Percentiles rank a stretch among this genome's conserved stretches.
Conservation (phyloP, 1,140 invertebrate genomes). For the Sipha flava region DNA sequence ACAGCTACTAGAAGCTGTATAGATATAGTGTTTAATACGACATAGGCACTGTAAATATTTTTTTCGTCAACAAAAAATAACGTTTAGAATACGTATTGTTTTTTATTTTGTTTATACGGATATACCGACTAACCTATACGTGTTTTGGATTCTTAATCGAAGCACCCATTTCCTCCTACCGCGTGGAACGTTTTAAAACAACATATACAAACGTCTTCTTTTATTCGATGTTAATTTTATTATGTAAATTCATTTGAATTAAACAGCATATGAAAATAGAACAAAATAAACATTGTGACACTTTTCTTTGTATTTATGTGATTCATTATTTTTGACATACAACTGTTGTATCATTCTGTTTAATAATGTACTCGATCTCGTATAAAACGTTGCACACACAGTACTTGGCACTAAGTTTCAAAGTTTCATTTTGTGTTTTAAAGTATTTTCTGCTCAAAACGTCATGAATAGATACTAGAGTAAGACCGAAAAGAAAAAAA, state of each 20-base stretch:
- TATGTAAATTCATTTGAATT: background rate
- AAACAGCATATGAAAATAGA: background rate
- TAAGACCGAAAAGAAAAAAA: no score
- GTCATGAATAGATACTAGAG: no score
- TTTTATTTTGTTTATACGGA: background rate
- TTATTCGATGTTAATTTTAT: background rate
- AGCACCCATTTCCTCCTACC: background rate
- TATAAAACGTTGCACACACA: no score
- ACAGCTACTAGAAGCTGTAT: no score
- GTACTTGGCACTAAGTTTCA: no score
- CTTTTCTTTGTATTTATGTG: background rate
- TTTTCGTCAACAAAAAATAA: background rate
- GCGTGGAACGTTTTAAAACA: background rate
- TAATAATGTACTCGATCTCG: no score
- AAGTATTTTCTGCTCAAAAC: no score
- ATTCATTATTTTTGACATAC: background rate
- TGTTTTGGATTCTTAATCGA: background rate
- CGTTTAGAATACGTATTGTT: background rate
- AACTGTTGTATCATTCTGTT: background rate
- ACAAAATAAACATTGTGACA: background rate
- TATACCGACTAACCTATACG: background rate
- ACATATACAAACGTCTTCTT: background rate
- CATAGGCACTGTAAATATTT: background rate
- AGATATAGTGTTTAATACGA: no score
- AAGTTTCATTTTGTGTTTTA: no score